Evolutionary conservation across 2,888 invertebrate genomes (phyloP), one percentile per base, ranked within the genome.

Genomic region (Hirtodrosophila alboralis): DNA sequence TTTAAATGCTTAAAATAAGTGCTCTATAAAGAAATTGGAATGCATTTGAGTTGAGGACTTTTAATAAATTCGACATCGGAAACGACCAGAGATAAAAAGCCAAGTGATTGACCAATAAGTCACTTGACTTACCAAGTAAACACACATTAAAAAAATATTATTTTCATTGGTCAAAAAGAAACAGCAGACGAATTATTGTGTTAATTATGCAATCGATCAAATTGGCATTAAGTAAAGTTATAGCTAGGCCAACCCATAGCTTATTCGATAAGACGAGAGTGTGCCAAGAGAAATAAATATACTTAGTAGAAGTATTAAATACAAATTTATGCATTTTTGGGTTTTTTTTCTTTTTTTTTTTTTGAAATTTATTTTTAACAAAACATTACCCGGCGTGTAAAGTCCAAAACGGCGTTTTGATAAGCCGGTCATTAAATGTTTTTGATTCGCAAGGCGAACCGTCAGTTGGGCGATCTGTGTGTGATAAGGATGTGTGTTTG

Each of bases 181-280:
- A 18, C 5, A 18, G 18, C 1, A 18, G 5, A 18, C 23, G 23
- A 34, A 23, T 9, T 18, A 21, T 30, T 9, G 23, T 38, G 10
- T 33, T 1, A 33, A 40, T 48, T 36, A 48, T 10, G 4, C 43
- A 36, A 41, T 61, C 65, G 45, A 68, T 65, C 68, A 69, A 47
- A 34, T n/a, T 13, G 30, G 51, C 36, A 34, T 67, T 51, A 43
- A 30, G 26, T n/a, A 7, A 48, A 34, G 30, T 30, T 30, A 48
- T 61, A 26, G 23, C 8, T 18, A 18, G 18, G 5, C 4, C 18
- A 18, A 18, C 18, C 18, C 40, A 27, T 27, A 14, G 14, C 28
- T 4, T 4, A 13, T 12, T 26, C 16, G 12, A 1, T 23, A 8
- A 38, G 18, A 16, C 21, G 26, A 34, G 9, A 9, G 7, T 44